Evolutionary conservation across 1,140 invertebrate species (phyloP).

Genomic region (Ylistrum balloti): DNA sequence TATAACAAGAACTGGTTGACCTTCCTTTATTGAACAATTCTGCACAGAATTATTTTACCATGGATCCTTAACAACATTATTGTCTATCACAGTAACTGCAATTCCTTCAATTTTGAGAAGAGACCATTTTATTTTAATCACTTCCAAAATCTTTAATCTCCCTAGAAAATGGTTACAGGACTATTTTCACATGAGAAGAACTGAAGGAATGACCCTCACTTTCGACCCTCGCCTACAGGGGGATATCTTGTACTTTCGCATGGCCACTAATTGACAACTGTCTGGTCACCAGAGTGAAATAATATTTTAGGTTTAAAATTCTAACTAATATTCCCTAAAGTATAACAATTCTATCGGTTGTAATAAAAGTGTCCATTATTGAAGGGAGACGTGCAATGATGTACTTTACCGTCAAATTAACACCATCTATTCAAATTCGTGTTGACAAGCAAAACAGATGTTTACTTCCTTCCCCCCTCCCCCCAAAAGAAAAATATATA

Average conservation of each 20-base stretch:
- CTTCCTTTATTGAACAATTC: no score
- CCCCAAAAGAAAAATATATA: no score
- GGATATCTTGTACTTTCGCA: conserved; percentile 10
- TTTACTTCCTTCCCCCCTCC: background rate
- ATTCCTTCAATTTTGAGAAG: no score
- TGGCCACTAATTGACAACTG: background rate
- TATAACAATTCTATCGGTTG: background rate
- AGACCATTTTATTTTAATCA: no score
- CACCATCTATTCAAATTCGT: background rate
- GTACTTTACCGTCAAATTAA: background rate
- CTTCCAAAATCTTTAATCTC: background rate
- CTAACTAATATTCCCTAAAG: background rate
- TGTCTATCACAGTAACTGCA: no score
- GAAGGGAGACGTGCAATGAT: background rate
- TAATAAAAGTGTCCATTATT: background rate
- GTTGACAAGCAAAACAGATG: background rate
- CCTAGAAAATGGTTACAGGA: background rate
- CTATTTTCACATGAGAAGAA: conserved; percentile 8
- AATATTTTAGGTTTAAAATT: conserved; percentile 21
- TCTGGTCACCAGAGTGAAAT: conserved; percentile 29
- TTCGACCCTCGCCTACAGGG: background rate
- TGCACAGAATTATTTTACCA: no score
- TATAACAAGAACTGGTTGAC: no score
- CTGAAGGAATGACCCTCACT: background rate
- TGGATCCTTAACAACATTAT: no score